Conservation (phyloP, 2,113 vertebrate species). For the Pterophyllum scalare region DNA sequence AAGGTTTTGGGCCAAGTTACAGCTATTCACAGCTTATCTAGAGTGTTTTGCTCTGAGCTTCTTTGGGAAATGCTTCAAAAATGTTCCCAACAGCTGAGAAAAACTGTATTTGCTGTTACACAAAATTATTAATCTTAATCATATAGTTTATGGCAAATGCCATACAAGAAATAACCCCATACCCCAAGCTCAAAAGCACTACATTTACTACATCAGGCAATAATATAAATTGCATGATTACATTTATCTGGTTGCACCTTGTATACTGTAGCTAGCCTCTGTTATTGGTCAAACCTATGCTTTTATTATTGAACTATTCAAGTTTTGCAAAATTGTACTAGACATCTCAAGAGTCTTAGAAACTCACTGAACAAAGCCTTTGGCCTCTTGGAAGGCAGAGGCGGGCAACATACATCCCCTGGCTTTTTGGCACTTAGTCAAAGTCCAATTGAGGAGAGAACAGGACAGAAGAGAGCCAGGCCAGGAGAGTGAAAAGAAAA, state of each 20-base stretch:
- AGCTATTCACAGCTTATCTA: neutral
- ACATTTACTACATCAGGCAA: neutral
- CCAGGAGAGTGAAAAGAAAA: slow-evolving; percentile 79
- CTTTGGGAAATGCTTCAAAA: too few species aligned
- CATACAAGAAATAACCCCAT: neutral
- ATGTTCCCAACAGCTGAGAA: too few species aligned
- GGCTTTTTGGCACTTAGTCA: slow-evolving; percentile 79
- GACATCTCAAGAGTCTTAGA: slow-evolving; percentile 77
- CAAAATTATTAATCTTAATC: too few species aligned
- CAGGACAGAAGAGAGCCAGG: slow-evolving; percentile 72
- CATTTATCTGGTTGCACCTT: neutral
- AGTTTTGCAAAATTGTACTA: slow-evolving; percentile 67
- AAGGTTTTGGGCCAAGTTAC: neutral
- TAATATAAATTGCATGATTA: neutral
- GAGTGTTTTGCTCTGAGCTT: neutral
- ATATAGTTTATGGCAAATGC: neutral
- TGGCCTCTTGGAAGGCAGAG: slow-evolving; percentile 76
- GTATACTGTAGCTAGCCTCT: slow-evolving; percentile 28
- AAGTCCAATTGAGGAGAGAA: slow-evolving; percentile 84
- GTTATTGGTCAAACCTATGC: slow-evolving; percentile 35
- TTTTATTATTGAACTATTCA: slow-evolving; percentile 56
- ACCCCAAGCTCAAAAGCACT: neutral
- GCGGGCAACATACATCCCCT: slow-evolving; percentile 78
- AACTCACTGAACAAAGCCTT: slow-evolving; percentile 70
- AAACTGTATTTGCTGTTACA: too few species aligned